These are phyloP conservation scores for Caenorhabditis panamensis DNA, from an alignment of 2,888 invertebrate genomes.

Conservation along the genomic window DNA sequence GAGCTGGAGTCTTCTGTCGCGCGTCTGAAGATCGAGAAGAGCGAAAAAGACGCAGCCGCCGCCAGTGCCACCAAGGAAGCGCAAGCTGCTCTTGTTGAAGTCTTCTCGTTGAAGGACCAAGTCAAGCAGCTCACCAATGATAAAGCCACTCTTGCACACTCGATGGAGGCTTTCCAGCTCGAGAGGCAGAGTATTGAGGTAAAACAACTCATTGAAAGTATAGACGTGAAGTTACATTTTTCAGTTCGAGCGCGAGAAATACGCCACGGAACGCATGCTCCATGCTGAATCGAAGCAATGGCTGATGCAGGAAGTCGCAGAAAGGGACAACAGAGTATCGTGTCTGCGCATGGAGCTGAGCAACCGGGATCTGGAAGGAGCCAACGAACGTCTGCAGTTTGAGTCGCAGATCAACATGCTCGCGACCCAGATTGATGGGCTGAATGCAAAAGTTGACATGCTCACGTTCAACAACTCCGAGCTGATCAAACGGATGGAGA, in stretches of 20 bases:
- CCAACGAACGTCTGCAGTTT: constrained; percentile 45
- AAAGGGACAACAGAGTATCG: constrained; percentile 71
- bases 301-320: constrained; percentile 70
- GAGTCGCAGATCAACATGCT: constrained; percentile 26
- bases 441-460: constrained; percentile 44
- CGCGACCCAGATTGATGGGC: constrained; percentile 29
- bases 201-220: neutral
- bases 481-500: constrained; percentile 27
- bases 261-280: constrained; percentile 47
- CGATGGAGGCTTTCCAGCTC: constrained; percentile 48
- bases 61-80: constrained; percentile 63
- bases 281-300: constrained; percentile 62
- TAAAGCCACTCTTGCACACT: constrained; percentile 39
- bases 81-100: constrained; percentile 62
- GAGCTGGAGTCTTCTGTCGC: constrained; percentile 59
- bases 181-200: constrained; percentile 56
- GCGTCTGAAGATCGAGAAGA: constrained; percentile 65
- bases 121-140: constrained; percentile 47
- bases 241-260: constrained; percentile 64
- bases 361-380: constrained; percentile 46
- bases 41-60: constrained; percentile 67
- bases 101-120: constrained; percentile 56
- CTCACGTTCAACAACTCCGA: constrained; percentile 32
- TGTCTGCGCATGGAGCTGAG: constrained; percentile 67
- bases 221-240: constrained; percentile 1